These are phyloP conservation scores for Gouania willdenowi DNA, from an alignment of 2,797 vertebrate genomes.

Conservation along the genomic window DNA sequence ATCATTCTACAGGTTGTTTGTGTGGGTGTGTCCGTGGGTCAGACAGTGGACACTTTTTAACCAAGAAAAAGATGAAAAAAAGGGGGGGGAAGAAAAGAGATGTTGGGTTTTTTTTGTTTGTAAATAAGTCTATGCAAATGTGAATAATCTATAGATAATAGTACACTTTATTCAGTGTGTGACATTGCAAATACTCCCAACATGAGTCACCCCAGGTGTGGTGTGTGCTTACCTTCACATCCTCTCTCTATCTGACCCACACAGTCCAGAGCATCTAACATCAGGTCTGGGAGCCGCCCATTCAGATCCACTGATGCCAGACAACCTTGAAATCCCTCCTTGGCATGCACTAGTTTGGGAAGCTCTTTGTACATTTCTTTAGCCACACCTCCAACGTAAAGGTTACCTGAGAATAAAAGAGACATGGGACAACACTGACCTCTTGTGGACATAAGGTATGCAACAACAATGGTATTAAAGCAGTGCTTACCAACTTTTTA, in stretches of 20 bases:
- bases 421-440: constrained; percentile 53
- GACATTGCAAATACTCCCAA: no score
- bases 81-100: no score
- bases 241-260: constrained; percentile 96
- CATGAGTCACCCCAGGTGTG: no score
- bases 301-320: constrained; percentile 94
- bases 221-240: constrained; percentile 85
- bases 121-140: no score
- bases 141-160: no score
- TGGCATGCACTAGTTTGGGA: constrained; percentile 92
- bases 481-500: no score
- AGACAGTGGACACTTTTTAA: no score
- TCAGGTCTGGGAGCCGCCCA: constrained; percentile 90
- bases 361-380: constrained; percentile 93
- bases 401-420: constrained; percentile 77
- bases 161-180: constrained; percentile 7
- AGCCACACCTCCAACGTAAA: constrained; percentile 90
- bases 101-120: no score
- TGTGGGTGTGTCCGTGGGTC: constrained; percentile 17
- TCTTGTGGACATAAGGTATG: constrained; percentile 58
- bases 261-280: constrained; percentile 92
- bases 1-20: constrained; percentile 47
- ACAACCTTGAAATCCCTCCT: constrained; percentile 96
- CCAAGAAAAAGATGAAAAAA: no score
- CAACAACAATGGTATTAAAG: background rate